A percentile compares a stretch with the other conserved stretches of the same genome.
Conservation (phyloP, 2,797 vertebrate species). For the Brachyalestes nurse region DNA sequence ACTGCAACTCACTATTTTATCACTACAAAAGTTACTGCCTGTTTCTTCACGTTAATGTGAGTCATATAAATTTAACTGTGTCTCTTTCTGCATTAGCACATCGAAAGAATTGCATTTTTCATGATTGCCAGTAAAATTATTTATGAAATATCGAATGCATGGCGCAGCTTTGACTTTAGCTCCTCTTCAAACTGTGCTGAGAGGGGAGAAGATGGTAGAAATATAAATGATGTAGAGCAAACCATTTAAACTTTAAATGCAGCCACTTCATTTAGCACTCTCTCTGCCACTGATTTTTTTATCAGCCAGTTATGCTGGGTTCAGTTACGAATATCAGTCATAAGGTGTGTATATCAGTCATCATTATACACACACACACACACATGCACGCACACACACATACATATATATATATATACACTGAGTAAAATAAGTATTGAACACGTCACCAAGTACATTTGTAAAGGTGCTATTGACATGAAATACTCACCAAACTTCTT, state of each 20-base stretch:
- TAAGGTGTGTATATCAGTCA: no score
- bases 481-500: no score
- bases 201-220: background rate
- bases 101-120: background rate
- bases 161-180: slow-evolving; percentile 1
- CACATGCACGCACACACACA: no score
- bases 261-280: background rate
- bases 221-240: slow-evolving; percentile 5
- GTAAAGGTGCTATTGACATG: no score
- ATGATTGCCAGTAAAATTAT: slow-evolving; percentile 15
- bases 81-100: background rate
- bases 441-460: no score
- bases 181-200: background rate
- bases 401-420: no score
- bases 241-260: slow-evolving; percentile 11
- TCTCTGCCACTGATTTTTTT: slow-evolving; percentile 7
- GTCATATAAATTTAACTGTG: background rate
- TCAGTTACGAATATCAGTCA: background rate
- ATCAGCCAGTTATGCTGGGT: background rate
- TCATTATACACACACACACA: no score
- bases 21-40: background rate
- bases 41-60: background rate
- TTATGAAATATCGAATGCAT: slow-evolving; percentile 12
- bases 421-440: no score
- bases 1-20: background rate